Evolutionary conservation across 2,113 vertebrate genomes (phyloP).

Genomic region (Indicator indicator): DNA sequence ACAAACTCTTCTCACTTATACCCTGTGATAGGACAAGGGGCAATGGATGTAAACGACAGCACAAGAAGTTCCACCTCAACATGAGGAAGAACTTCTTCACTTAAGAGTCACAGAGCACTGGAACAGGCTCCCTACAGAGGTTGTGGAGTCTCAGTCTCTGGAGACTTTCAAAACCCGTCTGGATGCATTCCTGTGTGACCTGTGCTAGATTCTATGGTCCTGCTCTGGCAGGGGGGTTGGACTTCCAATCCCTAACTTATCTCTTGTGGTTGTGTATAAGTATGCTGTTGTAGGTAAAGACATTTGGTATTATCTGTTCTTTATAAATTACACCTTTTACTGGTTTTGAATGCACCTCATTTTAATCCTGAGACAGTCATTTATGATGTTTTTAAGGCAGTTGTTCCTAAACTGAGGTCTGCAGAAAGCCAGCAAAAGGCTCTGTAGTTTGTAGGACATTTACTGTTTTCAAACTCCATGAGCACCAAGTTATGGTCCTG

Average conservation of each 20-base stretch:
- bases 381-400: not conserved
- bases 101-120: too few species aligned
- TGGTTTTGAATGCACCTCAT: not conserved
- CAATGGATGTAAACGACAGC: too few species aligned
- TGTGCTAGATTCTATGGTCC: too few species aligned
- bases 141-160: too few species aligned
- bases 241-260: not conserved
- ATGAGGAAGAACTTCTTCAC: too few species aligned
- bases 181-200: too few species aligned
- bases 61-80: too few species aligned
- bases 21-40: too few species aligned
- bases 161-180: too few species aligned
- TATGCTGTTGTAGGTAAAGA: not conserved
- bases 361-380: not conserved
- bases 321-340: not conserved
- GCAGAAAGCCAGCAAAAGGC: not conserved
- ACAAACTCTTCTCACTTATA: too few species aligned
- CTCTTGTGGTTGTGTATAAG: not conserved
- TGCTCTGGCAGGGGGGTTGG: too few species aligned
- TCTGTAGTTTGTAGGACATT: not conserved
- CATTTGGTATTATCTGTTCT: not conserved
- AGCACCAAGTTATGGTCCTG: not conserved
- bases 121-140: too few species aligned
- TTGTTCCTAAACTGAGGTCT: not conserved
- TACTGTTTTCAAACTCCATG: not conserved